Conservation (phyloP, 2,113 vertebrate genomes). For the Epinephelus cyanopodus region DNA sequence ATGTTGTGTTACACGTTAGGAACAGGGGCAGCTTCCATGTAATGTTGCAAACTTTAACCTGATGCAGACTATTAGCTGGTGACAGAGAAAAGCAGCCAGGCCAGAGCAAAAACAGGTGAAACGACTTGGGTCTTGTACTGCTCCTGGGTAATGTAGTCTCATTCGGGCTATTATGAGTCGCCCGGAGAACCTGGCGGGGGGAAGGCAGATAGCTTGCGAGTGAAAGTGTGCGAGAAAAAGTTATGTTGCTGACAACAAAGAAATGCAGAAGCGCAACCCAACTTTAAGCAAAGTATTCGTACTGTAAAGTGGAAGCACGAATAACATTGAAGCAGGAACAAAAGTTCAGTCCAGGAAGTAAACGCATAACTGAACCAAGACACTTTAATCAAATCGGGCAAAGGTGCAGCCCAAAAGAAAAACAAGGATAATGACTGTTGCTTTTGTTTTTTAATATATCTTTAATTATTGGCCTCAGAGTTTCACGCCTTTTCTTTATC, state of each 20-base stretch:
- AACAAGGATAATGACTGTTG: not conserved
- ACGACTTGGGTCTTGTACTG: too few relatives aligned
- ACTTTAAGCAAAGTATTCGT: not conserved
- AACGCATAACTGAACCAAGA: not conserved
- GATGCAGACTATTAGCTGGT: too few relatives aligned
- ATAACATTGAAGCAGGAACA: not conserved
- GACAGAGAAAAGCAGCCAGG: too few relatives aligned
- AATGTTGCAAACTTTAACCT: too few relatives aligned
- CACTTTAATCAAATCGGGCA: not conserved
- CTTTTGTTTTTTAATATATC: not conserved
- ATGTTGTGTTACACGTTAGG: too few relatives aligned
- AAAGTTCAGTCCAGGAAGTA: constrained; percentile 3
- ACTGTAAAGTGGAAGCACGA: not conserved
- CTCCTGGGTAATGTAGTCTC: too few relatives aligned
- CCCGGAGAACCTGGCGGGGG: not conserved
- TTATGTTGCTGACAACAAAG: too few relatives aligned
- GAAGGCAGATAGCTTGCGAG: not conserved
- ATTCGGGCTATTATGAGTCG: not conserved
- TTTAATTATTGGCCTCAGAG: not conserved
- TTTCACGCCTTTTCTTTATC: too few relatives aligned
- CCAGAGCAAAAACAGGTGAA: too few relatives aligned
- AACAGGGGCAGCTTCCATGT: too few relatives aligned
- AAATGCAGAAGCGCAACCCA: not conserved
- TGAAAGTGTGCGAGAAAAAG: not conserved
- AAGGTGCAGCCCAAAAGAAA: not conserved